Base-by-base conservation (phyloP, 1,140 invertebrate species). In the Anadara kagoshimensis region DNA sequence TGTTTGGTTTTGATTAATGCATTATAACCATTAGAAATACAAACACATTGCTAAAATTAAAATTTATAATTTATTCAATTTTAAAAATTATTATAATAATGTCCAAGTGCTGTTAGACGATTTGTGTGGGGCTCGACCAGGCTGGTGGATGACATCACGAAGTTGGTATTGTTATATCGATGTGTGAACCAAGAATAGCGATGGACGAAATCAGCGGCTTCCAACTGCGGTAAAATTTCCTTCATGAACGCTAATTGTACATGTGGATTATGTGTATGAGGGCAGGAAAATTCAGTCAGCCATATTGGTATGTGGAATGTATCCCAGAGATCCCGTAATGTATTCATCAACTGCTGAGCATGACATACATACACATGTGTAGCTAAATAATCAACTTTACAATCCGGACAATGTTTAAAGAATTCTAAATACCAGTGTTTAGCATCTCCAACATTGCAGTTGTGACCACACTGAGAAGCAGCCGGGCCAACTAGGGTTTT, bases 281-380 rank as follows among this genome's bases (percentile, higher is more conserved):
- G 73, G 44, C 80, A 81, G 8, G 74, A 57, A 59, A 81, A 81
- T 65, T 81, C 80, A 10, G 80, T 81, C 43, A 81, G 49, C 80
- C 76, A 78, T n/a, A 78, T 73, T 41, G 69, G 53, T 58, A 67
- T 74, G 45, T 75, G 67, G 57, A 77, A 81, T 59, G 45, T 47
- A 22, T 81, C 45, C 49, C 70, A 81, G 5, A 76, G 41, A 22
- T 29, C 41, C 36, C 79, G 26, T 14, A 81, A 22, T 18, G 61
- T 69, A 14, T 68, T 22, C 77, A 81, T 81, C 5, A 61, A 73
- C 11, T 18, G 57, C 20, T 73, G 49, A 12, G 74, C 64, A 45
- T 75, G 44, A 53, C 77, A 81, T 22, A 41, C 44, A 56, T 81
- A 81, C n/a, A 63, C 66, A 70, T 81, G 79, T 7, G 69, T 72